Percentiles rank a stretch among this genome's conserved stretches.
Evolutionary conservation across 2,888 invertebrate species (phyloP).

Genomic region (Digitonthophagus gazella): DNA sequence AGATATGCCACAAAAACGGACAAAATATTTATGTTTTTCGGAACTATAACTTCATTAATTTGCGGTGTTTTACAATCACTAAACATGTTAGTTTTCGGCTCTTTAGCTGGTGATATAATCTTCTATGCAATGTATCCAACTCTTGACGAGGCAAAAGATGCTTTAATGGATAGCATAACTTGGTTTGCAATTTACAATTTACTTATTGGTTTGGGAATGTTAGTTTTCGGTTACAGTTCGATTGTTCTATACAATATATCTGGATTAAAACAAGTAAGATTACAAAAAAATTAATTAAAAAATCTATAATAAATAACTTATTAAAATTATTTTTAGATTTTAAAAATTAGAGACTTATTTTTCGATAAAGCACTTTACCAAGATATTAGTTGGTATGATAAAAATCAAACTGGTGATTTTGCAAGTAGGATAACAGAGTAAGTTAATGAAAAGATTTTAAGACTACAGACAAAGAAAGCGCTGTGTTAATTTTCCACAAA

Average conservation of each 20-base stretch:
- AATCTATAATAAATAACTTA: background rate
- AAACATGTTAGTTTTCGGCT: conserved; percentile 67
- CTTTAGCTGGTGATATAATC: conserved; percentile 62
- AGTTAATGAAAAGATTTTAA: conserved; percentile 37
- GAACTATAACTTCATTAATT: conserved; percentile 56
- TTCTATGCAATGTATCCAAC: conserved; percentile 34
- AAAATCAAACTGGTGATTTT: conserved; percentile 70
- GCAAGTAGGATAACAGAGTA: conserved; percentile 75
- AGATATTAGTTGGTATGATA: conserved; percentile 72
- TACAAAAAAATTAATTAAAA: background rate
- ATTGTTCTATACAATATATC: conserved; percentile 68
- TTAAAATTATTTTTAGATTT: conserved; percentile 51
- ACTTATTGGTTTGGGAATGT: conserved; percentile 59
- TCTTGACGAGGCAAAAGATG: conserved; percentile 40
- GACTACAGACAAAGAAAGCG: too few relatives aligned
- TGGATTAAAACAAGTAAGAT: conserved; percentile 64
- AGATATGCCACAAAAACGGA: conserved; percentile 64
- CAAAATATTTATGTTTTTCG: conserved; percentile 58
- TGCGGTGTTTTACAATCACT: conserved; percentile 66
- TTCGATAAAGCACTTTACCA: conserved; percentile 67
- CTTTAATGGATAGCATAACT: conserved; percentile 55
- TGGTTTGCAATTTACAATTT: conserved; percentile 63
- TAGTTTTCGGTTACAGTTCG: conserved; percentile 63
- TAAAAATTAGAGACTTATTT: conserved; percentile 62
- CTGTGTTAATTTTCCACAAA: too few relatives aligned